These are phyloP conservation scores for Dynastes maya DNA, from an alignment of 2,888 invertebrate genomes.

Conservation along the genomic window DNA sequence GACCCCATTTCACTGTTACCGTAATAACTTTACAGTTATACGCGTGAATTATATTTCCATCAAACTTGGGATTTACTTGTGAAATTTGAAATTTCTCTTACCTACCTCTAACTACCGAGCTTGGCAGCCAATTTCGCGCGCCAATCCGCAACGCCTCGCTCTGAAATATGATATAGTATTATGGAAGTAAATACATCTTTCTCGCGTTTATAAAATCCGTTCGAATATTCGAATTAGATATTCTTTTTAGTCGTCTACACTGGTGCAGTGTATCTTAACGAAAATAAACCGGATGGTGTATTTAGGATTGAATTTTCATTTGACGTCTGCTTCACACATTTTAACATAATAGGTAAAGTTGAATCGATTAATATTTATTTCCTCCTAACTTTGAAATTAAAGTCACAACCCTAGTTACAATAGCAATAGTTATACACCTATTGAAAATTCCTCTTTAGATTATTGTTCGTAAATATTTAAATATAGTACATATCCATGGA, in stretches of 20 bases:
- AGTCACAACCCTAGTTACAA: too few relatives aligned
- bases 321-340: not conserved
- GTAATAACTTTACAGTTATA: slow-evolving; percentile 61
- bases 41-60: slow-evolving; percentile 63
- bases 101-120: slow-evolving; percentile 34
- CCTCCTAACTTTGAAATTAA: too few relatives aligned
- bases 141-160: slow-evolving; percentile 38
- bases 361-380: too few relatives aligned
- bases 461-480: too few relatives aligned
- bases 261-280: too few relatives aligned
- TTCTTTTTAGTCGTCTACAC: slow-evolving; percentile 5
- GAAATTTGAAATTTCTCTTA: slow-evolving; percentile 54
- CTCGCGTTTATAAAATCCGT: slow-evolving; percentile 30
- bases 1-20: slow-evolving; percentile 45
- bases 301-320: not conserved
- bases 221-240: slow-evolving; percentile 17
- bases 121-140: slow-evolving; percentile 25
- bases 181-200: slow-evolving; percentile 48
- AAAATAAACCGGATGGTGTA: not conserved
- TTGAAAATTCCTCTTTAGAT: too few relatives aligned
- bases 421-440: too few relatives aligned
- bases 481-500: too few relatives aligned
- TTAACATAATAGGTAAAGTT: too few relatives aligned
- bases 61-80: slow-evolving; percentile 60
- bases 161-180: slow-evolving; percentile 56